Evolutionary conservation across 2,888 invertebrate species (phyloP).

Genomic region (Torymus auratus): DNA sequence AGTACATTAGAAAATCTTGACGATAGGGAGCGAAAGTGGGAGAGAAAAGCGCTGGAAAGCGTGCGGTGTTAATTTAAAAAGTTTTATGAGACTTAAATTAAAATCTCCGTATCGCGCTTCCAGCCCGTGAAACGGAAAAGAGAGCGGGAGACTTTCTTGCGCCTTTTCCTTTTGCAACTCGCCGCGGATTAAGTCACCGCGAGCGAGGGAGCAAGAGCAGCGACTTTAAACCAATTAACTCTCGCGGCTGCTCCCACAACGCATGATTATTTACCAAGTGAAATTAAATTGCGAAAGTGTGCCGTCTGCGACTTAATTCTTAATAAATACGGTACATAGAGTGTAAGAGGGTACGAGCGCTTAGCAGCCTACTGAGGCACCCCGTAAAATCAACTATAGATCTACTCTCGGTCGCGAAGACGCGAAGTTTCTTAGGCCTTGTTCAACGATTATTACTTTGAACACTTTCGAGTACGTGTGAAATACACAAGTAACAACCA

Average conservation of each 20-base stretch:
- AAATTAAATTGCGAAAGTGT: slow-evolving; percentile 20
- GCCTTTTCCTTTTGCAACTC: background rate
- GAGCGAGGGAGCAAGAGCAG: background rate
- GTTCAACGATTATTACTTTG: no score
- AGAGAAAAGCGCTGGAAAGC: slow-evolving; percentile 27
- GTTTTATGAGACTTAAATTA: slow-evolving; percentile 59
- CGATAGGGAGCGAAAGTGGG: slow-evolving; percentile 24
- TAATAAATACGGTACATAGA: no score
- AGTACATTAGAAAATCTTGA: slow-evolving; percentile 45
- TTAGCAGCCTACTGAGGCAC: no score
- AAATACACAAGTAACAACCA: no score
- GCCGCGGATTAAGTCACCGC: slow-evolving; percentile 32
- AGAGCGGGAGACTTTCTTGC: slow-evolving; percentile 20
- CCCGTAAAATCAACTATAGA: no score
- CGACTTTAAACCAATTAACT: slow-evolving; percentile 50
- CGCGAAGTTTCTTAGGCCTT: no score
- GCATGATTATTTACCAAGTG: slow-evolving; percentile 13
- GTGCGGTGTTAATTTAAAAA: slow-evolving; percentile 57
- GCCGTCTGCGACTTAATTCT: background rate
- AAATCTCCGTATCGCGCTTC: slow-evolving; percentile 54
- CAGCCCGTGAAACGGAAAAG: slow-evolving; percentile 43
- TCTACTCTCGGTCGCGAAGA: no score
- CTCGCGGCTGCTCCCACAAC: slow-evolving; percentile 25
- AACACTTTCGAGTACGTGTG: no score
- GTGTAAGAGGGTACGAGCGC: no score